phyloP scores from a whole-genome alignment of 2,888 invertebrate genomes.

The Acleris laterana region DNA sequence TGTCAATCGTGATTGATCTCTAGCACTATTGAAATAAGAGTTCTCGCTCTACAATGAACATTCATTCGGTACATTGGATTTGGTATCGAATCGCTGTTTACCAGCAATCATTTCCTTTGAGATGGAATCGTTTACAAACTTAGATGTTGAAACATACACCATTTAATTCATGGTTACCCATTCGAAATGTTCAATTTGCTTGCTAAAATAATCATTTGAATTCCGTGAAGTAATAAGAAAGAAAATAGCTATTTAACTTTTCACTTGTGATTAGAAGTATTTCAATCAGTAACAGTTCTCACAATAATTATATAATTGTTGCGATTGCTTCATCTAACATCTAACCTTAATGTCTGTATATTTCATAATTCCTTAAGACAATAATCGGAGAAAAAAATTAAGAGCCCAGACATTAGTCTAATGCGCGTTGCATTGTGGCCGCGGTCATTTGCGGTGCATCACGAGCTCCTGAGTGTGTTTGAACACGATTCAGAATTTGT shows the following conservation, averaged over 20 bases:
- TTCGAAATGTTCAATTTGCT: slow-evolving; percentile 54
- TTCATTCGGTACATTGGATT: slow-evolving; percentile 4
- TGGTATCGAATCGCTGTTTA: slow-evolving; percentile 48
- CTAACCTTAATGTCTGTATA: slow-evolving; percentile 56
- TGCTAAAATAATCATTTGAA: slow-evolving; percentile 34
- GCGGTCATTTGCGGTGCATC: slow-evolving; percentile 68
- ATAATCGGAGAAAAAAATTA: slow-evolving; percentile 61
- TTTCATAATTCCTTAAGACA: slow-evolving; percentile 68
- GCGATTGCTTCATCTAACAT: slow-evolving; percentile 50
- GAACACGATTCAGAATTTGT: slow-evolving; percentile 60
- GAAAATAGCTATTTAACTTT: slow-evolving; percentile 3
- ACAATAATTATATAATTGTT: slow-evolving; percentile 33
- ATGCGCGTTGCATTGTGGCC: slow-evolving; percentile 65
- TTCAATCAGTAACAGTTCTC: slow-evolving; percentile 14
- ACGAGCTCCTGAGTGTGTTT: slow-evolving; percentile 60
- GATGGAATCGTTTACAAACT: slow-evolving; percentile 62
- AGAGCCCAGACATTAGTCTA: slow-evolving; percentile 66
- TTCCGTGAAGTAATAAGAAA: slow-evolving; percentile 35
- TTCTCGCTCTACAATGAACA: not conserved
- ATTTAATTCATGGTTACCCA: slow-evolving; percentile 69
- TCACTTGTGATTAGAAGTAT: slow-evolving; percentile 14
- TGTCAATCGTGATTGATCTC: slow-evolving; percentile 24
- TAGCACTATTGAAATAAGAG: slow-evolving; percentile 15
- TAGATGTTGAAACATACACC: slow-evolving; percentile 64
- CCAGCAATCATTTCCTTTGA: slow-evolving; percentile 65